Base-by-base conservation (phyloP, 2,888 invertebrate genomes). In the Linyphia triangularis region DNA sequence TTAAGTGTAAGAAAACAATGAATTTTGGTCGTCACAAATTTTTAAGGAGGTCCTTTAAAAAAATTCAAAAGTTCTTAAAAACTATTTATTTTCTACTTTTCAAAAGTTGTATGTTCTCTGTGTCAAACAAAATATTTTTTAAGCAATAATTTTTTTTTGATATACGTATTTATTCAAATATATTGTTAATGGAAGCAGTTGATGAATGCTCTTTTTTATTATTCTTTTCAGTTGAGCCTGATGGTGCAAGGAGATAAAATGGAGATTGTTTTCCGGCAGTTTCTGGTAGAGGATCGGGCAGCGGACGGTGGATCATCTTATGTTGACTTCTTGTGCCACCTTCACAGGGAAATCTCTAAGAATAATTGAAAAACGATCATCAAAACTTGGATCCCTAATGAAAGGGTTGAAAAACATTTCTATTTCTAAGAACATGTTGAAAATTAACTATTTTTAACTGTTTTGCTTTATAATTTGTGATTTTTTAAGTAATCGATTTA, bases 311-410 rank as follows among this genome's bases (percentile, higher is more conserved):
- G 78, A 22, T 57, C 96, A 2, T 98, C 98, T 88, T 99, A 99
- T 94, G 98, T 99, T n/a, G 99, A 99, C 94, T 99, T 97, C 94
- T 95, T 99, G 90, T 99, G 99, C 94, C 97, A 99, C 94, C 96
- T 99, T 94, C 99, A 99, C 95, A 98, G 98, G 95, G 99, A 99
- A 94, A 99, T 99, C 22, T 79, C 78, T 0, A 89, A 84, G 40
- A 79, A 77, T 24, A 30, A 57, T 24, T 89, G 57, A 81, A 22
- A 6, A 26, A 22, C 6, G 24, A 1, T 6, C 28, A 16, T 40
- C 40, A 40, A 3, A 2, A 16, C 16, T 40, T 40, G 1, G 40
- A 40, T 2, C 9, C 16, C 16, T 13, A 40, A 40, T 40, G 9
- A 13, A 13, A 40, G n/a, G n/a, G n/a, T n/a, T 16, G 10, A 3